Conservation (phyloP, 2,888 invertebrate genomes). For the Tribolium freemani region DNA sequence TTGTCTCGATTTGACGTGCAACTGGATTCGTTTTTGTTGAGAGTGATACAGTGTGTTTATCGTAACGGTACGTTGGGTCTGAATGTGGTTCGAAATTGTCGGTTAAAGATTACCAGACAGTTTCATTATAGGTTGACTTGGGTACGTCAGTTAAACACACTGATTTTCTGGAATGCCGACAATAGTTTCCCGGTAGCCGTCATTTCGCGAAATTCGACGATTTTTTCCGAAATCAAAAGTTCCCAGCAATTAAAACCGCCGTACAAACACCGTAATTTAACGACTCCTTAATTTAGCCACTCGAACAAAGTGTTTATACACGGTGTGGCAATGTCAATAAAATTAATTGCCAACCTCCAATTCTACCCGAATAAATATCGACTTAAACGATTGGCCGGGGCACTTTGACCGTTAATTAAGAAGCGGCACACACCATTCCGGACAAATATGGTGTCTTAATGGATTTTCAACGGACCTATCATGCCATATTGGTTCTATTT, state of each 20-base stretch:
- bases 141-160: slow-evolving; percentile 46
- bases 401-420: slow-evolving; percentile 27
- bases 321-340: slow-evolving; percentile 38
- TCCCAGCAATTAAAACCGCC: neutral
- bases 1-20: slow-evolving; percentile 33
- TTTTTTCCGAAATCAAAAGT: neutral
- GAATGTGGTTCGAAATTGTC: slow-evolving; percentile 48
- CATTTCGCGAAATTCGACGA: slow-evolving; percentile 11
- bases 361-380: slow-evolving; percentile 18
- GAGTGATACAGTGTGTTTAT: slow-evolving; percentile 45
- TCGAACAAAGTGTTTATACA: slow-evolving; percentile 14
- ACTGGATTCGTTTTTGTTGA: slow-evolving; percentile 37
- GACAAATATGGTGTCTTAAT: slow-evolving; percentile 42
- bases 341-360: slow-evolving; percentile 34
- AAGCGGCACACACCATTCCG: slow-evolving; percentile 21
- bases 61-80: slow-evolving; percentile 47
- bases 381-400: slow-evolving; percentile 10
- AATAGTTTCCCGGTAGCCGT: slow-evolving; percentile 18
- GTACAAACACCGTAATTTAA: slow-evolving; percentile 9
- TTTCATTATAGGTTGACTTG: slow-evolving; percentile 49
- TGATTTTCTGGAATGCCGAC: slow-evolving; percentile 43
- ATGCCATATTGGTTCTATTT: slow-evolving; percentile 40
- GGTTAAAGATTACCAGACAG: slow-evolving; percentile 49
- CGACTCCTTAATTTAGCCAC: slow-evolving; percentile 25
- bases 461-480: slow-evolving; percentile 40